Evolutionary conservation across 2,797 vertebrate species (phyloP).

Genomic region (Anguilla marmorata): DNA sequence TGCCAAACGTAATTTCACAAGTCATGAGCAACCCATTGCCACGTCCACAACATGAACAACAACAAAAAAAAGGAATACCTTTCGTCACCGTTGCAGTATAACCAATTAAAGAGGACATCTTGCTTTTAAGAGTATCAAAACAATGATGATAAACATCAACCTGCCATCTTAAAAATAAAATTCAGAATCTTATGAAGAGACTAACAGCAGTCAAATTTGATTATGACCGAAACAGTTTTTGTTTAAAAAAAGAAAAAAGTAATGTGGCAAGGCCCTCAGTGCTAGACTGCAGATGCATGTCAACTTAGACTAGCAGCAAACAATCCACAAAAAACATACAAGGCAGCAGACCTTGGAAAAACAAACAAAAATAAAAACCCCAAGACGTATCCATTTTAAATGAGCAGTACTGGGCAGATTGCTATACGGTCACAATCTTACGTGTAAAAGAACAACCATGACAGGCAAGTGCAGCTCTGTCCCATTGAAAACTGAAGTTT

Average conservation of each 20-base stretch:
- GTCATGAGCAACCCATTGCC: slow-evolving; percentile 36
- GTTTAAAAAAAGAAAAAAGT: neutral
- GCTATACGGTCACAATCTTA: neutral
- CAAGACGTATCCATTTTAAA: neutral
- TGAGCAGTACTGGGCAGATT: neutral
- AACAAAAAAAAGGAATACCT: neutral
- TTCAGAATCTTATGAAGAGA: neutral
- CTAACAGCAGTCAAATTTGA: neutral
- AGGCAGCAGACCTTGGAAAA: neutral
- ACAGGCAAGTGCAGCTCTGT: neutral
- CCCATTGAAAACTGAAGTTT: neutral
- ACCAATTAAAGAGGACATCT: slow-evolving; percentile 41
- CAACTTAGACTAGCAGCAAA: neutral
- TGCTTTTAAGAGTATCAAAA: slow-evolving; percentile 19
- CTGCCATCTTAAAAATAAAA: neutral
- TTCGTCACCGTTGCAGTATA: slow-evolving; percentile 52
- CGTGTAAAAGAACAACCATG: neutral
- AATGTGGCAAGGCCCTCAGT: neutral
- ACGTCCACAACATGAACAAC: slow-evolving; percentile 38
- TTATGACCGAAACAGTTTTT: neutral
- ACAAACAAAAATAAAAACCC: neutral
- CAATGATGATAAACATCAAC: slow-evolving; percentile 40
- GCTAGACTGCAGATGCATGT: neutral
- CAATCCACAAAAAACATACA: slow-evolving; percentile 7
- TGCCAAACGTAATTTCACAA: slow-evolving; percentile 25